Base-by-base conservation (phyloP, 92 coral and sea anemone species). In the Epizoanthus stellaris region DNA sequence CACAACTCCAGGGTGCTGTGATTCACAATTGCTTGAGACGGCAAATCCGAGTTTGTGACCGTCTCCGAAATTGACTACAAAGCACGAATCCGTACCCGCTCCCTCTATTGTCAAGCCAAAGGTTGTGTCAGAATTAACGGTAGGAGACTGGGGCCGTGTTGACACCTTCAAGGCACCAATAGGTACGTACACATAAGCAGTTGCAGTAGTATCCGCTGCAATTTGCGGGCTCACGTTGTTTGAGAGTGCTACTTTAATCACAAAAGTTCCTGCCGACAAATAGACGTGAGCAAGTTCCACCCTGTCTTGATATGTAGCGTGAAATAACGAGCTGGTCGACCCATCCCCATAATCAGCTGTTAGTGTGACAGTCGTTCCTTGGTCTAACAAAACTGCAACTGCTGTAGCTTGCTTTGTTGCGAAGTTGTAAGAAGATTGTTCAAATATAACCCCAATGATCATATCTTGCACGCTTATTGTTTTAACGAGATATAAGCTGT, bases 1-100 rank as follows among this genome's bases (percentile, higher is more conserved):
- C 20, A 13, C 56, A 43, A 77, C 36, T 10, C 42, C 82, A 5
- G 71, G 82, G 4, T n/a, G 43, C 19, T 62, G 82, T n/a, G 70
- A 8, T 36, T 61, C 59, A 19, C 82, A 77, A 3, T 61, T 20
- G 4, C 40, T 23, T 9, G 60, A 62, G 21, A 61, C 30, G 17
- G 82, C 40, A 62, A 14, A 77, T 43, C 82, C 82, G 0, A 60
- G 3, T 15, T 62, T 40, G 43, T 13, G 45, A 9, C 52, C 68
- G 45, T 77, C 56, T 23, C 57, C 70, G 58, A 77, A 77, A 20
- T 62, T 61, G 42, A 77, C 23, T 49, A 77, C 42, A 16, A 77
- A 77, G 58, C 82, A 77, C 34, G 71, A 77, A 17, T 40, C 71
- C 20, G 70, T 61, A 5, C 82, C 82, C 59, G 20, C 38, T 42